phyloP scores from a whole-genome alignment of 2,797 vertebrate genomes.

The Podargus strigoides region DNA sequence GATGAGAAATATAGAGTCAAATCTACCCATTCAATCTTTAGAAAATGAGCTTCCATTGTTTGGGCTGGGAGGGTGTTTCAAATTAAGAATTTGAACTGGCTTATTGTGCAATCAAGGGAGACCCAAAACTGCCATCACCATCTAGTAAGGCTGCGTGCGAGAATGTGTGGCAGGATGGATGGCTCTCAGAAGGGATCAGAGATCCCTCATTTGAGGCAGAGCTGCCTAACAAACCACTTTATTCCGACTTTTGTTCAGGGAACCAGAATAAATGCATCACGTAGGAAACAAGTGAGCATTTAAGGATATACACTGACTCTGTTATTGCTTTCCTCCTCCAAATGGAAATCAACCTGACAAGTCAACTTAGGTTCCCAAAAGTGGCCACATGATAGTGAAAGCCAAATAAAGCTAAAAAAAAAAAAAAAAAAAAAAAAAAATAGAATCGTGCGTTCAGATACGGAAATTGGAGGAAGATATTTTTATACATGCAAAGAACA shows the following conservation, averaged over 20 bases:
- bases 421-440: neutral
- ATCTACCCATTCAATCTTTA: neutral
- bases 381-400: neutral
- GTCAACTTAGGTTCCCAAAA: neutral
- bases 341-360: neutral
- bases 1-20: neutral
- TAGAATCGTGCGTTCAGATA: neutral
- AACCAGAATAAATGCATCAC: neutral
- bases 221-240: neutral
- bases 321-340: neutral
- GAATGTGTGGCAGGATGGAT: neutral
- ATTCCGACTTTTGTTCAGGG: neutral
- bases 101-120: neutral
- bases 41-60: accelerated
- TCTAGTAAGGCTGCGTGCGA: accelerated
- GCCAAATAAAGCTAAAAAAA: neutral
- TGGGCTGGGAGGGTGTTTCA: neutral
- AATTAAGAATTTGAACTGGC: neutral
- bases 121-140: neutral
- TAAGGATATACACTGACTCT: neutral
- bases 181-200: neutral
- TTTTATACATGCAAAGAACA: neutral
- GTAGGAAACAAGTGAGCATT: neutral
- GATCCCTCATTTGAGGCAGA: neutral
- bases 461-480: neutral